These are phyloP conservation scores for Centropyge bicolor DNA, from an alignment of 2,797 vertebrate species.

Conservation along the genomic window DNA sequence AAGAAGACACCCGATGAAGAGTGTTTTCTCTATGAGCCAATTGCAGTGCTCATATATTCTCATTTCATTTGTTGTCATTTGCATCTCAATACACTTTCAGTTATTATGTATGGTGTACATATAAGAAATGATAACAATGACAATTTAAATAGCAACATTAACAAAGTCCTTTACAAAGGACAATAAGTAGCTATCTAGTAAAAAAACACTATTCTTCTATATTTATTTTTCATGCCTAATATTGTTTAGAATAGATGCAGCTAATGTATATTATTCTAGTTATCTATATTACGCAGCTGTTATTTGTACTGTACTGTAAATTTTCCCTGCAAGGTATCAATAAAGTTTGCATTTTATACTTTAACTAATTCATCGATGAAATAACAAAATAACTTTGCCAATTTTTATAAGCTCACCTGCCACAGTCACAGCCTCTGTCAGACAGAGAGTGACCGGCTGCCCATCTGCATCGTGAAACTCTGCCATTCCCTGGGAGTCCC, in stretches of 20 bases:
- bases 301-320: not conserved
- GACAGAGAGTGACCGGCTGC: conserved; percentile 96
- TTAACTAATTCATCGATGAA: not conserved
- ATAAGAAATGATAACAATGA: not conserved
- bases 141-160: not conserved
- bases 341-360: not conserved
- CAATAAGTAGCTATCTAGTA: too few relatives aligned
- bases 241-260: not conserved
- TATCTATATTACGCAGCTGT: not conserved
- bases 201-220: not conserved
- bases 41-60: not conserved
- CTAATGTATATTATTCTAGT: not conserved
- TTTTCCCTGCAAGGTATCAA: not conserved
- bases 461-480: conserved; percentile 97
- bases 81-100: not conserved
- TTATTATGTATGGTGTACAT: not conserved
- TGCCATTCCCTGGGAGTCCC: conserved; percentile 96
- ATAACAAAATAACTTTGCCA: not conserved
- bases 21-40: not conserved
- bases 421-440: conserved; percentile 96
- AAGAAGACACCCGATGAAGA: not conserved
- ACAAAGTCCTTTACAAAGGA: not conserved
- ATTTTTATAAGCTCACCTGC: conserved; percentile 82
- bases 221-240: not conserved
- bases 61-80: not conserved